These are phyloP conservation scores for Bufo gargarizans DNA, from an alignment of 2,113 vertebrate species.

Conservation along the genomic window DNA sequence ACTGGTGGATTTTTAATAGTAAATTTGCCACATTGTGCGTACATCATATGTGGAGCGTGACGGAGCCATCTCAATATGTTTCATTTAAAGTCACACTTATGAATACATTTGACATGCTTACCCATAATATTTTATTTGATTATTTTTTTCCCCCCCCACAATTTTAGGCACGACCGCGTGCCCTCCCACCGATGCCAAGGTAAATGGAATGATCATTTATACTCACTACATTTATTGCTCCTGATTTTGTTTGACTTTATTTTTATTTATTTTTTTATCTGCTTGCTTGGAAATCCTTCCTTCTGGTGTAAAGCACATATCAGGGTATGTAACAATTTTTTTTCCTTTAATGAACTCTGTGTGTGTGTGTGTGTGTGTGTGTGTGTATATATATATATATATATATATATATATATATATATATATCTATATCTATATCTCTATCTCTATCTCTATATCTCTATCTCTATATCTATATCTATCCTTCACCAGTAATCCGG, in stretches of 20 bases:
- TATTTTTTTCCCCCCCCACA: constrained; percentile 1
- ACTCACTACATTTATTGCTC: not conserved
- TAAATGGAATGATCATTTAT: constrained; percentile 61
- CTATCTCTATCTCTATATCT: no score
- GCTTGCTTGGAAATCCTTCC: not conserved
- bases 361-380: no score
- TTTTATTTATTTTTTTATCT: not conserved
- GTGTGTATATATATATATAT: no score
- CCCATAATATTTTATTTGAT: not conserved
- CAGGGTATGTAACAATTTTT: constrained; percentile 36
- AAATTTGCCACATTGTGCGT: not conserved
- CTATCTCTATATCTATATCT: no score
- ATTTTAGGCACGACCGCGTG: constrained; percentile 79
- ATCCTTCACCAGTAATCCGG: no score
- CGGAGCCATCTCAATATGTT: no score
- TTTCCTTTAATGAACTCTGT: no score
- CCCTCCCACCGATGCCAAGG: constrained; percentile 88
- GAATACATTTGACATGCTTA: not conserved
- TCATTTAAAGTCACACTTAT: not conserved
- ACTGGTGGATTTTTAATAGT: no score
- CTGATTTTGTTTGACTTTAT: not conserved
- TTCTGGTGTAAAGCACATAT: constrained; percentile 25
- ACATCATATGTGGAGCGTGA: not conserved
- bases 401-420: no score
- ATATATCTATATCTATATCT: no score